A percentile compares a stretch with the other conserved stretches of the same genome.
These are phyloP conservation scores for Dermolepida albohirtum DNA, from an alignment of 2,888 invertebrate genomes.

Conservation along the genomic window DNA sequence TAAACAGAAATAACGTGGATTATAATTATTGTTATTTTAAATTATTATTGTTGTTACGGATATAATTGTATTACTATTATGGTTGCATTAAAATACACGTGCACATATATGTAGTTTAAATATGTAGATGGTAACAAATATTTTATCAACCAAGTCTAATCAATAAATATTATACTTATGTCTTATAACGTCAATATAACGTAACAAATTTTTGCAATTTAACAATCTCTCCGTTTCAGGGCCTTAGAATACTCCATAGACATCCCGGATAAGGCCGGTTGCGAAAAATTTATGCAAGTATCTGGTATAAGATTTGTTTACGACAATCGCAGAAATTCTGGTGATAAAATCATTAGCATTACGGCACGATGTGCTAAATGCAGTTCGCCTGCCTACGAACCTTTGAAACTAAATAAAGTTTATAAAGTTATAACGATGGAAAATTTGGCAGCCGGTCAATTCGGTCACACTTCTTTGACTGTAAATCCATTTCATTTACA, in stretches of 20 bases:
- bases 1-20: too few relatives aligned
- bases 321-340: constrained; percentile 71
- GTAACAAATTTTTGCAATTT: constrained; percentile 63
- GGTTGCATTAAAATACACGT: too few relatives aligned
- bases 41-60: too few relatives aligned
- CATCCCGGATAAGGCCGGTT: constrained; percentile 49
- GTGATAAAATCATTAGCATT: constrained; percentile 74
- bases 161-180: too few relatives aligned
- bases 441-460: constrained; percentile 73
- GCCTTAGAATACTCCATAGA: constrained; percentile 58
- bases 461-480: constrained; percentile 65
- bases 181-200: too few relatives aligned
- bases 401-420: constrained; percentile 67
- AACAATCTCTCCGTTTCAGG: constrained; percentile 72
- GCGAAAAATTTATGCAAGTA: constrained; percentile 80
- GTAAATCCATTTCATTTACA: not conserved
- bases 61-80: too few relatives aligned
- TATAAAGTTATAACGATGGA: constrained; percentile 74
- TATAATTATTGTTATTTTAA: too few relatives aligned
- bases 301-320: constrained; percentile 81
- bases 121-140: too few relatives aligned
- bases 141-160: too few relatives aligned
- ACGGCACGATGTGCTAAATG: constrained; percentile 78
- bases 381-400: constrained; percentile 69
- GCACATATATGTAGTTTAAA: too few relatives aligned